Evolutionary conservation across 2,797 vertebrate species (phyloP), one percentile per base, ranked within the genome.

Genomic region (Gallinago solitaria): DNA sequence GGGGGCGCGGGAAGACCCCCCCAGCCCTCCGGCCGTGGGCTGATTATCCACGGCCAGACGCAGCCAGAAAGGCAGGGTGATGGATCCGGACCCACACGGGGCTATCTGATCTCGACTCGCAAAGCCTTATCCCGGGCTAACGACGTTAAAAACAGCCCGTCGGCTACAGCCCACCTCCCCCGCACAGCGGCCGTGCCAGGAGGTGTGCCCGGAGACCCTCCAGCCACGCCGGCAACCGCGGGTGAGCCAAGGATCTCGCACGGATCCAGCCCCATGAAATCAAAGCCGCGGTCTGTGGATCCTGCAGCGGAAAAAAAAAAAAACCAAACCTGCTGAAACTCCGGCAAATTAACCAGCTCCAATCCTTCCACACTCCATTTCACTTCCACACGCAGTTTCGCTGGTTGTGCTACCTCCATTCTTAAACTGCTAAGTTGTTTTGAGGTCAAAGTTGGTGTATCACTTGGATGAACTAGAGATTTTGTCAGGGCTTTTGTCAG

Each of bases 401-500:
- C 76, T 85, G 81, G 84, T 89, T 93, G 82, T 54, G 39, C 57
- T 33, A 47, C 68, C 78, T 68, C 82, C 41, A 16, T 68, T 75
- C 78, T 60, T 77, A 80, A 74, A 79, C 23, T 32, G 73, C 54
- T 32, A 71, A 41, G 41, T 67, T 39, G 53, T 83, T 91, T 65
- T 41, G 33, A 90, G 85, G 85, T 86, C 30, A 83, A 83, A 95
- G 82, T 13, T 54, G 27, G 33, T 4, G 0, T 50, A 71, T 67
- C 74, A 8, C 47, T 19, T 19, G 56, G 71, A 56, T 14, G 82
- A 89, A 61, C 27, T 3, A 27, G 73, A 88, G 83, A 76, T 91
- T 90, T 75, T 89, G 77, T 75, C 86, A 57, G 83, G 86, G 57
- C 53, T 93, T 87, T 93, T 93, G 75, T 95, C 77, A 61, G 80